phyloP scores from a whole-genome alignment of 2,113 vertebrate genomes.

The Amphiprion percula region DNA sequence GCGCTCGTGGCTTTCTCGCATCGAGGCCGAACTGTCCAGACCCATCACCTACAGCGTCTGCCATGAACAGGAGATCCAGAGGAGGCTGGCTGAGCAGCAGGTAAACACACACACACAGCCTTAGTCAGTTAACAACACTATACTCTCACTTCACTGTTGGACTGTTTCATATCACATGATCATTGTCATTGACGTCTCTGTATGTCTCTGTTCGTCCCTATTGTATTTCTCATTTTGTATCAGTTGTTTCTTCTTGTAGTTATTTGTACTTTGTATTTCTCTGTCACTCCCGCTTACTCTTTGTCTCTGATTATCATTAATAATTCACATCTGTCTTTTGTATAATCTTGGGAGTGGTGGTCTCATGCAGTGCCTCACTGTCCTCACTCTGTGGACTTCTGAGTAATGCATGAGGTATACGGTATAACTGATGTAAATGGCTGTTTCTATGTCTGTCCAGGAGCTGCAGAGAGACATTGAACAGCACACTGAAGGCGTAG shows the following conservation, averaged over 20 bases:
- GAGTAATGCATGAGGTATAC: constrained; percentile 20
- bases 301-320: constrained; percentile 51
- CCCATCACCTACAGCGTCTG: constrained; percentile 93
- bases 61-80: constrained; percentile 94
- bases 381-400: constrained; percentile 14
- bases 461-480: constrained; percentile 96
- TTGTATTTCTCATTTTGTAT: neutral
- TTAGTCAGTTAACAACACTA: neutral
- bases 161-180: neutral
- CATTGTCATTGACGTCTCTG: neutral
- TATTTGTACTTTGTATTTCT: neutral
- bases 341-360: constrained; percentile 62
- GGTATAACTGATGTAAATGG: neutral
- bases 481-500: constrained; percentile 90
- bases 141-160: neutral
- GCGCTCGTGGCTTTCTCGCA: constrained; percentile 91
- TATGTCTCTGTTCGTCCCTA: neutral
- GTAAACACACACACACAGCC: constrained; percentile 69
- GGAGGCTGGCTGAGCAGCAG: constrained; percentile 95
- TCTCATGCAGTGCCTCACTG: constrained; percentile 2
- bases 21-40: constrained; percentile 91
- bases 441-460: constrained; percentile 74
- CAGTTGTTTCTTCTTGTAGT: neutral
- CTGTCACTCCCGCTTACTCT: constrained; percentile 20
- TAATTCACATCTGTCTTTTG: constrained; percentile 60